These are phyloP conservation scores for Oryzias javanicus DNA, from an alignment of 2,113 vertebrate genomes.

Conservation along the genomic window DNA sequence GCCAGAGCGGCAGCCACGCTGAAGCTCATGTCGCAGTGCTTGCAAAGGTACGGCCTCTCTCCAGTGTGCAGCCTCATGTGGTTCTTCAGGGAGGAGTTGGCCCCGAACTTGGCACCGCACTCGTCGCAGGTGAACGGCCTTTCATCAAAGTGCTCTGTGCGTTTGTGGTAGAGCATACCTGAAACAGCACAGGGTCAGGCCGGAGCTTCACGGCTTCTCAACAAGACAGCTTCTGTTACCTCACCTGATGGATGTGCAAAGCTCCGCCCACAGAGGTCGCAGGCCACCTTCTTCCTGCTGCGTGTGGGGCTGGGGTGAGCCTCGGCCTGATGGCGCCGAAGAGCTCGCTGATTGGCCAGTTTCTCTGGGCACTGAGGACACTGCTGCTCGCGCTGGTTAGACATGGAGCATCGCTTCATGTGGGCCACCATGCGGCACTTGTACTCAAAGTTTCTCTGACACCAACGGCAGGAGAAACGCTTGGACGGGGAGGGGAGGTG, in stretches of 20 bases:
- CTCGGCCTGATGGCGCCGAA: slow-evolving; percentile 78
- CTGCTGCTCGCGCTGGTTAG: slow-evolving; percentile 71
- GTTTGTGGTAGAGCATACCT: slow-evolving; percentile 90
- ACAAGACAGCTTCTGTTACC: background rate
- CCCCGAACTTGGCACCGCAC: slow-evolving; percentile 83
- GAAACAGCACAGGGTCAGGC: background rate
- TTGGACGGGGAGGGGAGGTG: slow-evolving; percentile 38
- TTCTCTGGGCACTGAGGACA: slow-evolving; percentile 70
- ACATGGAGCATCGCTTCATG: slow-evolving; percentile 76
- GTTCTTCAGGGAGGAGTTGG: slow-evolving; percentile 90
- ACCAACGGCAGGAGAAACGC: slow-evolving; percentile 82
- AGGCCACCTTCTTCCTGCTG: slow-evolving; percentile 79
- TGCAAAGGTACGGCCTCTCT: slow-evolving; percentile 86
- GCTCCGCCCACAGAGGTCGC: slow-evolving; percentile 82
- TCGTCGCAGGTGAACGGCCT: slow-evolving; percentile 86
- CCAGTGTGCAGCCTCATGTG: slow-evolving; percentile 86
- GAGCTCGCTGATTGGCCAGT: slow-evolving; percentile 64
- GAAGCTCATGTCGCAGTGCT: slow-evolving; percentile 88
- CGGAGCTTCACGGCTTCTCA: no score
- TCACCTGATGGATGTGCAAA: slow-evolving; percentile 88
- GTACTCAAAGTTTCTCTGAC: slow-evolving; percentile 82
- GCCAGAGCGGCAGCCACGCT: slow-evolving; percentile 86
- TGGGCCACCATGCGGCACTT: slow-evolving; percentile 84
- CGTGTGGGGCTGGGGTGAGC: slow-evolving; percentile 53
- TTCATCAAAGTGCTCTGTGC: slow-evolving; percentile 87